A percentile compares a stretch with the other conserved stretches of the same genome.
phyloP scores from a whole-genome alignment of 2,113 vertebrate species.

The Eretmochelys imbricata region DNA sequence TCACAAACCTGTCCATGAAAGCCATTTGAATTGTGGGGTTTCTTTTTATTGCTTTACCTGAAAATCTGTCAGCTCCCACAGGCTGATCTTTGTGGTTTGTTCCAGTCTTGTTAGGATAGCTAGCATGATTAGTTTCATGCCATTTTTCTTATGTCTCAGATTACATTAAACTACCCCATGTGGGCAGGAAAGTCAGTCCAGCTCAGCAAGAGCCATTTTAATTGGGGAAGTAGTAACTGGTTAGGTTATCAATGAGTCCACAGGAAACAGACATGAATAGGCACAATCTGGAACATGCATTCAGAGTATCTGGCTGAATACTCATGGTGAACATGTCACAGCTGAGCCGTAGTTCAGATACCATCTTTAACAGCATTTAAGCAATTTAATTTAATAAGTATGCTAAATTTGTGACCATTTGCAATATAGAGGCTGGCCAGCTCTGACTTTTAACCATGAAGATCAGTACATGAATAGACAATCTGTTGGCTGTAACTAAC shows the following conservation, averaged over 20 bases:
- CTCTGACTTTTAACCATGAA: background rate
- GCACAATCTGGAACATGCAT: background rate
- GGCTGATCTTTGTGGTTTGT: background rate
- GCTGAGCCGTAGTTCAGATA: background rate
- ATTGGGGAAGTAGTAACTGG: background rate
- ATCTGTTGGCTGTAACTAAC: background rate
- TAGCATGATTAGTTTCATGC: background rate
- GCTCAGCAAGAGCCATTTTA: background rate
- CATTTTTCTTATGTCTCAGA: background rate
- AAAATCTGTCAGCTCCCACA: background rate
- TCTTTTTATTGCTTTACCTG: background rate
- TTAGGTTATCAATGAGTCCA: background rate
- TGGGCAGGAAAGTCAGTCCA: background rate
- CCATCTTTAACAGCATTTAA: background rate
- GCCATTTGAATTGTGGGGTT: background rate
- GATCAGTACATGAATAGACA: background rate
- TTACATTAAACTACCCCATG: background rate
- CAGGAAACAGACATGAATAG: background rate
- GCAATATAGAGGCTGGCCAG: background rate
- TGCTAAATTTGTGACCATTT: background rate
- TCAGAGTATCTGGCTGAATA: background rate
- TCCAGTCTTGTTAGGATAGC: background rate
- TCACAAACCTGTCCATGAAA: background rate
- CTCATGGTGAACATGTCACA: background rate
- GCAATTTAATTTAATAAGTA: background rate